A percentile compares a stretch with the other conserved stretches of the same genome.
Conservation (phyloP, 2,888 invertebrate species). For the Macroteleia sp. region DNA sequence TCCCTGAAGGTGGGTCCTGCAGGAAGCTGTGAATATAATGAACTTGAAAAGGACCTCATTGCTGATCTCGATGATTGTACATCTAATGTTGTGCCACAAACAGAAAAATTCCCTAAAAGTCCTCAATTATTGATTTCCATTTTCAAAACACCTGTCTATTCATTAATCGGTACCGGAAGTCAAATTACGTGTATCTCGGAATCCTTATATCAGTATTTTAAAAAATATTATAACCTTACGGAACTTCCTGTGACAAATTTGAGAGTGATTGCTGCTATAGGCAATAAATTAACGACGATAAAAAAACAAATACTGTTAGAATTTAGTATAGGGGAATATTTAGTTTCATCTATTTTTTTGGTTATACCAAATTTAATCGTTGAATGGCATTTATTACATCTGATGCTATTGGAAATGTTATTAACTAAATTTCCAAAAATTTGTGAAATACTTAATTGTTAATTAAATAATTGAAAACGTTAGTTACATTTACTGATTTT, state of each 20-base stretch:
- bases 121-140: background rate
- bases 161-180: background rate
- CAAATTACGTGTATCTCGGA: constrained; percentile 4
- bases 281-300: constrained; percentile 1
- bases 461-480: too few relatives aligned
- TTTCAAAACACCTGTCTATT: background rate
- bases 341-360: too few relatives aligned
- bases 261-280: background rate
- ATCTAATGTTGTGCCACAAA: background rate
- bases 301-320: constrained; percentile 12
- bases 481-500: too few relatives aligned
- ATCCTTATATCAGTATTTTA: background rate
- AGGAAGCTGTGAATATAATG: background rate
- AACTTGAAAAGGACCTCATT: background rate
- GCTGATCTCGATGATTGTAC: too few relatives aligned
- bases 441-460: too few relatives aligned
- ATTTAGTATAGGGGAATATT: background rate
- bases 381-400: too few relatives aligned
- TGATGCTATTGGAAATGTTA: too few relatives aligned
- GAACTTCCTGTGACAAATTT: constrained; percentile 8
- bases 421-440: too few relatives aligned
- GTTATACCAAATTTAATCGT: too few relatives aligned
- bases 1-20: background rate
- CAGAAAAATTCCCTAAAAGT: background rate
- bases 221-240: background rate